Evolutionary conservation across 2,888 invertebrate genomes (phyloP).

Genomic region (Drosophila algonquin): DNA sequence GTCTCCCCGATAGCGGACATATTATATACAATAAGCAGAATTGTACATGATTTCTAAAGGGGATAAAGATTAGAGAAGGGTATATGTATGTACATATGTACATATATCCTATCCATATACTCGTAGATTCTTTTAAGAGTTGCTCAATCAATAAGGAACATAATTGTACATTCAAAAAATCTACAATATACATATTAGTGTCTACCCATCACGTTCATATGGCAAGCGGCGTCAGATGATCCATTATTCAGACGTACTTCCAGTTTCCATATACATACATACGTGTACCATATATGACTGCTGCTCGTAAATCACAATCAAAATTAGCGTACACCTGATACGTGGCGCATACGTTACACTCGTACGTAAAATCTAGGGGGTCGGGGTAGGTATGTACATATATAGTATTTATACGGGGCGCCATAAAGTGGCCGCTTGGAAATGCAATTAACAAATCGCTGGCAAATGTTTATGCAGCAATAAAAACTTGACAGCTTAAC

Average conservation of each 20-base stretch:
- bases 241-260: not conserved
- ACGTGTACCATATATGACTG: not conserved
- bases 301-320: not conserved
- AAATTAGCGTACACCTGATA: constrained; percentile 15
- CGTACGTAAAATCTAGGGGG: not conserved
- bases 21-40: too few relatives aligned
- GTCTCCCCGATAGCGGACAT: too few relatives aligned
- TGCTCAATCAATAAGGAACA: too few relatives aligned
- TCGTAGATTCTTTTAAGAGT: too few relatives aligned
- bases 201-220: not conserved
- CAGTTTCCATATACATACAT: not conserved
- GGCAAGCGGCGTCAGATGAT: constrained; percentile 6
- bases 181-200: not conserved
- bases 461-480: constrained; percentile 23
- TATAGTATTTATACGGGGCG: constrained; percentile 1
- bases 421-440: constrained; percentile 25
- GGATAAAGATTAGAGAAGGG: too few relatives aligned
- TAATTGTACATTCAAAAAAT: too few relatives aligned
- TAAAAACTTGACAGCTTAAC: constrained; percentile 23
- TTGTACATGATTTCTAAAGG: too few relatives aligned
- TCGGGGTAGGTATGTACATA: too few relatives aligned
- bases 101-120: too few relatives aligned
- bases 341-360: not conserved
- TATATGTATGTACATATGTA: too few relatives aligned
- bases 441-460: constrained; percentile 54